Percentiles rank a stretch among this genome's conserved stretches.
Conservation (phyloP, 2,113 vertebrate genomes). For the Sterrhoptilus dennistouni region DNA sequence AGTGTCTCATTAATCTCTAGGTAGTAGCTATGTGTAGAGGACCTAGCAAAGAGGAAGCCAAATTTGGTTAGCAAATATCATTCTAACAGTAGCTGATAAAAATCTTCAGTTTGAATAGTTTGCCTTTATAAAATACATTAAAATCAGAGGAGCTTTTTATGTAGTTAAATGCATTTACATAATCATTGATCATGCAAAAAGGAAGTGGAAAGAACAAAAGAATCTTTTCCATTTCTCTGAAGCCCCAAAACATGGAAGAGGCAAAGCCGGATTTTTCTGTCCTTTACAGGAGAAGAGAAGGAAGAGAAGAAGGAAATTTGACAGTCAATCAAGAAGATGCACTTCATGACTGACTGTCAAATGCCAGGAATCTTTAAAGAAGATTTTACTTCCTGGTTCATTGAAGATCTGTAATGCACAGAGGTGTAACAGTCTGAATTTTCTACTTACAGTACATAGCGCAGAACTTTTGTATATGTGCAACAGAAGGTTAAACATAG, state of each 20-base stretch:
- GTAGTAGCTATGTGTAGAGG: background rate
- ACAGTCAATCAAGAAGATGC: background rate
- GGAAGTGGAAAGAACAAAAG: background rate
- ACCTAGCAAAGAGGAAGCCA: background rate
- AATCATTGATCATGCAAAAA: background rate
- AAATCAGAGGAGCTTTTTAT: background rate
- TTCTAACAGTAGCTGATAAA: background rate
- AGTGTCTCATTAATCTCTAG: background rate
- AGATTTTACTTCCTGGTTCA: background rate
- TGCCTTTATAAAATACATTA: background rate
- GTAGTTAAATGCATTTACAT: background rate
- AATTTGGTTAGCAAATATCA: accelerated
- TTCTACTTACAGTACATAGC: accelerated
- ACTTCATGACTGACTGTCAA: background rate
- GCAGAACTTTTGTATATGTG: background rate
- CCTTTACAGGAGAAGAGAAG: background rate
- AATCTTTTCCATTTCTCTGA: background rate
- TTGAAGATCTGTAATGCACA: background rate
- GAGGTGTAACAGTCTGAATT: background rate
- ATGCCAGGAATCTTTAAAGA: background rate
- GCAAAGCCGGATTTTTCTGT: background rate
- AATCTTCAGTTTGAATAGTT: background rate
- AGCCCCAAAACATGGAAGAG: background rate
- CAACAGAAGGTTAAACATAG: background rate
- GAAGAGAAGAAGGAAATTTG: background rate